phyloP scores from a whole-genome alignment of 2,113 vertebrate species.

The Tupaia chinensis region DNA sequence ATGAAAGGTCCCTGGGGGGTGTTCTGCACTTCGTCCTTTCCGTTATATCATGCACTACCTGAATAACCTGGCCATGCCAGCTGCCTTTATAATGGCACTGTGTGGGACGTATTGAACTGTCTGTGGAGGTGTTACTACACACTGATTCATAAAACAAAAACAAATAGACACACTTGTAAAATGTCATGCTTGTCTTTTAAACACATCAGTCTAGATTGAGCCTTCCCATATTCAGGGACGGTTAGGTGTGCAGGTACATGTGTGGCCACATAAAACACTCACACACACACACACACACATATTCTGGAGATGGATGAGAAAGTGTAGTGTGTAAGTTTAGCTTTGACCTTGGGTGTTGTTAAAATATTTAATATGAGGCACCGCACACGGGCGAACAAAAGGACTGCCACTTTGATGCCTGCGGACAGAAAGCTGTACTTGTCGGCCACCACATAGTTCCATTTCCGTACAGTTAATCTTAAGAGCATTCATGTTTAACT shows the following conservation, averaged over 20 bases:
- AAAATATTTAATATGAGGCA: constrained; percentile 80
- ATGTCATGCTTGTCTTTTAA: neutral
- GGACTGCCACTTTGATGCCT: constrained; percentile 81
- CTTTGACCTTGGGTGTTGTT: constrained; percentile 72
- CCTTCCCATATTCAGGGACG: neutral
- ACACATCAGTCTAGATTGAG: neutral
- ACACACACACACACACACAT: neutral
- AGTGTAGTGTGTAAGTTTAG: constrained; percentile 80
- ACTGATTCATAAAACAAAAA: neutral
- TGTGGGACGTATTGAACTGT: neutral
- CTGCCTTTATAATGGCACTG: neutral
- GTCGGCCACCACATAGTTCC: constrained; percentile 66
- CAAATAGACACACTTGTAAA: constrained; percentile 16
- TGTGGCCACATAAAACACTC: neutral
- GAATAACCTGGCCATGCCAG: neutral
- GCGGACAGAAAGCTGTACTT: constrained; percentile 70
- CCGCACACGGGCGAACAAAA: constrained; percentile 79
- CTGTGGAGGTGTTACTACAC: neutral
- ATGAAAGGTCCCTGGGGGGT: neutral
- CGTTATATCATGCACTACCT: neutral
- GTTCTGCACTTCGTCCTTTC: neutral
- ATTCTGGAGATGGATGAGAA: constrained; percentile 81
- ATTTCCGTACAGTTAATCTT: constrained; percentile 78
- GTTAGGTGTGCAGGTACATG: neutral
- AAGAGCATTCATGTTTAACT: constrained; percentile 69